These are phyloP conservation scores for Apodemia duryi DNA, from an alignment of 2,888 invertebrate genomes.

Conservation along the genomic window DNA sequence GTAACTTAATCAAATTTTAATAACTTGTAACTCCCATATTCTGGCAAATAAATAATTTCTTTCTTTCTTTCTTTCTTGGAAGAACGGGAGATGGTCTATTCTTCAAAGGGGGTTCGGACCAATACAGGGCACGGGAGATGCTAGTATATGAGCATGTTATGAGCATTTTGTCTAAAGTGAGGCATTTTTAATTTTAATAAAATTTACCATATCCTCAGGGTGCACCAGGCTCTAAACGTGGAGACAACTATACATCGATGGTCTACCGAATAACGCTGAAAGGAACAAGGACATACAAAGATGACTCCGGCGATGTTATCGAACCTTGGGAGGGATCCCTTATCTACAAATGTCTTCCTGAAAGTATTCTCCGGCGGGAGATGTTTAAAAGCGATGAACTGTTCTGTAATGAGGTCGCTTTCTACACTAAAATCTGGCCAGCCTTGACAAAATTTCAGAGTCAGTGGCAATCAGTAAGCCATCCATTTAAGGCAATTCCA, in stretches of 20 bases:
- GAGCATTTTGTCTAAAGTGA: too few relatives aligned
- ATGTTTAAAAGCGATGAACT: conserved; percentile 85
- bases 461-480: conserved; percentile 53
- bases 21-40: too few relatives aligned
- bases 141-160: too few relatives aligned
- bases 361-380: conserved; percentile 81
- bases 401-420: conserved; percentile 85
- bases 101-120: too few relatives aligned
- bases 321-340: conserved; percentile 82
- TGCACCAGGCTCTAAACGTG: conserved; percentile 84
- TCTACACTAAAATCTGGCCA: conserved; percentile 85
- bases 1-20: too few relatives aligned
- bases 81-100: too few relatives aligned
- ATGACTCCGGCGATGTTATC: conserved; percentile 48
- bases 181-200: background rate
- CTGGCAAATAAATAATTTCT: too few relatives aligned
- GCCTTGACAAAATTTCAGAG: conserved; percentile 80
- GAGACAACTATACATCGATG: conserved; percentile 87
- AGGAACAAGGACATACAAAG: conserved; percentile 61
- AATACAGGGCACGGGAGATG: too few relatives aligned
- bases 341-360: conserved; percentile 85
- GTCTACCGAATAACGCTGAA: conserved; percentile 82
- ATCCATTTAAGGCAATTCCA: conserved; percentile 78
- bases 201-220: conserved; percentile 63
- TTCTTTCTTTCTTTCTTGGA: too few relatives aligned